A percentile compares a stretch with the other conserved stretches of the same genome.
Evolutionary conservation across 2,888 invertebrate species (phyloP).

Genomic region (Athalia circularis): DNA sequence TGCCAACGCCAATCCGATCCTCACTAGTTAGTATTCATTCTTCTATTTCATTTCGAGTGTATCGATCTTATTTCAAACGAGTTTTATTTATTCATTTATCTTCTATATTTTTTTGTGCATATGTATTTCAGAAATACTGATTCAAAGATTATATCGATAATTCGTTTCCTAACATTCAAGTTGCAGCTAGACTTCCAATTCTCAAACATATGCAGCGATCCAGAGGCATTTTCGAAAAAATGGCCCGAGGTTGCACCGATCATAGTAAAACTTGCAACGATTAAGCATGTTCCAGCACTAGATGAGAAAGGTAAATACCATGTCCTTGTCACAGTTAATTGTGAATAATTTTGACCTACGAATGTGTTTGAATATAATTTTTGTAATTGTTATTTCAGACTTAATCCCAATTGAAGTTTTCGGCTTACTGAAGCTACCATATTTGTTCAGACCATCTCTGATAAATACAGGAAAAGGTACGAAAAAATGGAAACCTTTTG

Average conservation of each 20-base stretch:
- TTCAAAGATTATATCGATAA: no score
- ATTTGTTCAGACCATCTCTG: slow-evolving; percentile 5
- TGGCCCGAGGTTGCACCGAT: slow-evolving; percentile 5
- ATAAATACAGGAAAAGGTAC: neutral
- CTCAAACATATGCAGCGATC: neutral
- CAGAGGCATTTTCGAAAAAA: neutral
- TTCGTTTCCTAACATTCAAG: neutral
- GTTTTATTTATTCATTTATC: no score
- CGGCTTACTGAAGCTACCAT: neutral
- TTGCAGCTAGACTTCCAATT: neutral
- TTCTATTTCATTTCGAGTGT: no score
- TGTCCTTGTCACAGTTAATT: neutral
- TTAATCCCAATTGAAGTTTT: neutral
- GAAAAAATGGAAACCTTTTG: neutral
- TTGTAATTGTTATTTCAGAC: neutral
- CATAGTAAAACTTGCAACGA: neutral
- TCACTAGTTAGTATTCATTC: no score
- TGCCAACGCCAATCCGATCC: neutral
- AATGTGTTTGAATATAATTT: no score
- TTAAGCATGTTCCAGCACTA: neutral
- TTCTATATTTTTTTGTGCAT: no score
- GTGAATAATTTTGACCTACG: no score
- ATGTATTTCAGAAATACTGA: no score
- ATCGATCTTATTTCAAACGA: no score
- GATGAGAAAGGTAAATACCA: neutral